Evolutionary conservation across 2,888 invertebrate species (phyloP).

Genomic region (Drosophila helvetica): DNA sequence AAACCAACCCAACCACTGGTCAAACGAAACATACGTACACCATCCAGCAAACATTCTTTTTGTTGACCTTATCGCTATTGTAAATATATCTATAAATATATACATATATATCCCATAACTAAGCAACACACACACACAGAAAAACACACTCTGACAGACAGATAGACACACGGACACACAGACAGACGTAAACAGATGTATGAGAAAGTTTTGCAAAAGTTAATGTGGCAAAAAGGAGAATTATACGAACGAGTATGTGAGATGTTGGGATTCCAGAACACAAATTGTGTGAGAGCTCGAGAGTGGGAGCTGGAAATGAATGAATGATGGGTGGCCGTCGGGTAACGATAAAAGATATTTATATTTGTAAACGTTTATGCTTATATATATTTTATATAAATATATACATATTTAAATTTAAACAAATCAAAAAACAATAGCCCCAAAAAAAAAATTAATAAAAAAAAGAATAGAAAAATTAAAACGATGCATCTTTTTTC

Average conservation of each 20-base stretch:
- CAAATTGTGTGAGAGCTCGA: constrained; percentile 38
- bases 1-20: constrained; percentile 31
- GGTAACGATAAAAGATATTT: constrained; percentile 68
- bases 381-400: constrained; percentile 71
- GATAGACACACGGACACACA: constrained; percentile 22
- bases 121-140: constrained; percentile 27
- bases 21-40: constrained; percentile 41
- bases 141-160: constrained; percentile 8
- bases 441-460: constrained; percentile 50
- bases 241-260: constrained; percentile 39
- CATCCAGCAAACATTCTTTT: constrained; percentile 53
- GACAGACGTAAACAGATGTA: constrained; percentile 21
- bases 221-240: constrained; percentile 50
- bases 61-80: constrained; percentile 70
- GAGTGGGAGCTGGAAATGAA: constrained; percentile 17
- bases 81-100: constrained; percentile 64
- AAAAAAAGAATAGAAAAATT: constrained; percentile 52
- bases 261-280: constrained; percentile 49
- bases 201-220: constrained; percentile 61
- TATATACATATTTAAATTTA: constrained; percentile 57
- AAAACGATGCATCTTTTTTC: constrained; percentile 16
- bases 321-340: constrained; percentile 36
- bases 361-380: constrained; percentile 75
- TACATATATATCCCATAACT: constrained; percentile 36
- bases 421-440: constrained; percentile 51